Evolutionary conservation across 1,140 invertebrate genomes (phyloP), one percentile per base, ranked within the genome.

Genomic region (Zophobas atratus): DNA sequence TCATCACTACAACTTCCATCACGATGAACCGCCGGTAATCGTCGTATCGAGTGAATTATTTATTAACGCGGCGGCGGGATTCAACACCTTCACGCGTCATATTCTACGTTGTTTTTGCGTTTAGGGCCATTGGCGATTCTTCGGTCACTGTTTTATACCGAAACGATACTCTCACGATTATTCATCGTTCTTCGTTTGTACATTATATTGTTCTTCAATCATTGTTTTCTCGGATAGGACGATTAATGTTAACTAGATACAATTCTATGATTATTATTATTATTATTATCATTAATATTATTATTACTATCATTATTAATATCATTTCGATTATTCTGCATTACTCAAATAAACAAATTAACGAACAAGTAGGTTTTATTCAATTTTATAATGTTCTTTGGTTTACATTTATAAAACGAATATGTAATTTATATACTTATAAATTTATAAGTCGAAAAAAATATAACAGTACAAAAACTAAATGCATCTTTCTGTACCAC

Each of bases 381-480:
- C 51, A 70, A 79, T 79, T 79, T 79, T 76, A 79, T 76, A 79
- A 79, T 76, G 73, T 79, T 70, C 63, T 67, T 20, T 79, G 73
- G 70, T 79, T 79, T 76, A 74, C 46, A 79, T 79, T 79, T 75
- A 79, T 75, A 79, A 79, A 79, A 79, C 77, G 74, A 79, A 79
- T 70, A 73, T 79, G 72, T 79, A 76, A 48, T 79, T 79, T 79
- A 75, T 75, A 76, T 79, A 20, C 20, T 20, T 20, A 79, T 79
- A 79, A 76, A 79, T 79, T 79, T 79, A 79, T 79, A 79, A 78
- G 60, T 49, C 67, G 53, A 55, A 53, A 70, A 76, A 79, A 79
- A 70, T 75, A 75, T 75, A 78, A 79, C 72, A 73, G 77, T 79
- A 79, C 77, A 79, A 79, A 79, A 79, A 76, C 63, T 48, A 32